Evolutionary conservation across 2,113 vertebrate genomes (phyloP), one percentile per base, ranked within the genome.

Genomic region (Eptesicus fuscus): DNA sequence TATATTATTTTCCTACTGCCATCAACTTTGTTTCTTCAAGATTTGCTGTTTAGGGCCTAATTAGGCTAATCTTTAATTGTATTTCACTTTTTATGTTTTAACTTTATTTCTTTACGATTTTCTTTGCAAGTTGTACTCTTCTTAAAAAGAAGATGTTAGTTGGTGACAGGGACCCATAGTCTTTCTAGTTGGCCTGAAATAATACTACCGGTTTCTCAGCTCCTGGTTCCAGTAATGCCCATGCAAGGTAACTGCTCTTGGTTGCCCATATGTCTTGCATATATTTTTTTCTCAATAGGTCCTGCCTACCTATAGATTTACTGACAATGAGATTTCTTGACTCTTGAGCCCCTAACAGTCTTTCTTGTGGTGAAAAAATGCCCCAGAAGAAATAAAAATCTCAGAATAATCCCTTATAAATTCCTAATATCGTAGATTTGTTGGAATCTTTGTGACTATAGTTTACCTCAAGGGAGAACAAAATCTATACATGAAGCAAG

Each of bases 401-500:
- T 96, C 71, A 82, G 53, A 92, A 85, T 82, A 90, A 96, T 92
- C 2, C 7, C 71, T 65, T 90, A 44, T 92, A 96, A 94, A 67
- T 95, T 93, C 32, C 73, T 88, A 95, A 85, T 70, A 89, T 65
- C 1, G 0, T 6, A 74, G 17, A 71, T 42, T 69, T 70, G 40
- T 47, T 49, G n/a, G 32, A 51, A 74, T 95, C 69, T 86, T 65
- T 91, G 70, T 82, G 77, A 53, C n/a, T 53, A 7, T 18, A 88
- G 25, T 82, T 90, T 61, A 73, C 82, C 73, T 73, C 92, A 77
- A 85, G 65, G 59, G 90, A 95, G n/a, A 79, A 63, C 25, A 82
- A 96, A 89, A 10, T 88, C 47, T 90, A n/a, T 71, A 25, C 5
- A 47, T 30, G 20, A 92, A 70, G 47, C 88, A 88, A 49, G 53